Evolutionary conservation across 1,140 invertebrate genomes (phyloP), one percentile per base, ranked within the genome.

Genomic region (Drosophila arizonae): DNA sequence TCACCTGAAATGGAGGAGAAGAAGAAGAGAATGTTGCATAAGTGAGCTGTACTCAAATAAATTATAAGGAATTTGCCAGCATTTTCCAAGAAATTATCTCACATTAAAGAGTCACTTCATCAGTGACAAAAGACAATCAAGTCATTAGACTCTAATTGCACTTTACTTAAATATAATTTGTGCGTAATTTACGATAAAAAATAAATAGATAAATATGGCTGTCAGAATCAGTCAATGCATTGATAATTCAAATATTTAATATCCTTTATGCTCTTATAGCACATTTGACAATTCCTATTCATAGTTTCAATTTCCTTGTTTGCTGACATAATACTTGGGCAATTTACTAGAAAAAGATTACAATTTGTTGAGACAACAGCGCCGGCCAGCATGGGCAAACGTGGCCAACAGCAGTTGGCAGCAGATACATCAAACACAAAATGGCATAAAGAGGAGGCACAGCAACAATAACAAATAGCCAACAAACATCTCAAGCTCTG

Each of bases 1-100:
- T 87, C 65, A 86, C 81, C 81, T 86, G 81, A n/a, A 86, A 86
- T 36, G 51, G 55, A 9, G 39, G 36, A 52, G 45, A 58, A n/a
- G 64, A 33, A 41, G 33, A 54, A n/a, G 1, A 46, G 60, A 46
- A 36, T 24, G 68, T 77, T 77, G 65, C 45, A 54, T 73, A 77
- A 66, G 50, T 61, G 36, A 17, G 30, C 39, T 33, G 4, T 13
- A 51, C 15, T 60, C 73, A 72, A 72, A 45, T 24, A 62, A 50
- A 60, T 60, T 55, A 61, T 13, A 39, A 46, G 50, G 60, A n/a
- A 46, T 46, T 54, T 54, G 52, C n/a, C 51, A 33, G 2, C 8
- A 51, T 15, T 51, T 45, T 15, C 41, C n/a, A 28, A 15, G 28
- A 30, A 48, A 60, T 60, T 48, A 60, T 48, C 43, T 60, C 43